Conservation (phyloP, 2,888 invertebrate genomes). For the Thera obeliscata region DNA sequence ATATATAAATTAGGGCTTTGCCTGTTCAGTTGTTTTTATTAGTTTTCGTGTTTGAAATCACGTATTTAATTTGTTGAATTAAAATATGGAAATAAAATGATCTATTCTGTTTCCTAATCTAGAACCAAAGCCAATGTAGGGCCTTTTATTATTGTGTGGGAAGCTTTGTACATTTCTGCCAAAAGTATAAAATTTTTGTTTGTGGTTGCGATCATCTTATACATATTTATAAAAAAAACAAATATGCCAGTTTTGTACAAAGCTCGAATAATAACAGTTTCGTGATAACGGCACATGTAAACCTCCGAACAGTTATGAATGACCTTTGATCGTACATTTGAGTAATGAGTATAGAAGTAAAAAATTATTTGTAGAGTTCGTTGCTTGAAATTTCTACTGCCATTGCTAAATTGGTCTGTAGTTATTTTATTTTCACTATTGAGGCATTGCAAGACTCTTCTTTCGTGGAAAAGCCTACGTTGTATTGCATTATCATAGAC, state of each 20-base stretch:
- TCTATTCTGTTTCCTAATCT: neutral
- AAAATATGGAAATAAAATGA: neutral
- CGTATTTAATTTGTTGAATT: neutral
- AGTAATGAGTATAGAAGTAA: neutral
- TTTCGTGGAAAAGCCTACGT: too few species aligned
- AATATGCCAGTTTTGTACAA: slow-evolving; percentile 17
- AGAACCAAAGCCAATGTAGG: slow-evolving; percentile 26
- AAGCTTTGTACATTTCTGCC: slow-evolving; percentile 18
- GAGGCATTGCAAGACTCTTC: too few species aligned
- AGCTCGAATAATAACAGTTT: slow-evolving; percentile 9
- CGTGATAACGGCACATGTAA: slow-evolving; percentile 17
- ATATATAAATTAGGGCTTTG: too few species aligned
- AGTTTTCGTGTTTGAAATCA: too few species aligned
- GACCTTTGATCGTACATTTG: neutral
- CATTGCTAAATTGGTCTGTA: neutral
- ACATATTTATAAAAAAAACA: neutral
- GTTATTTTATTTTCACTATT: too few species aligned
- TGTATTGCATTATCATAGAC: too few species aligned
- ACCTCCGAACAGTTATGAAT: neutral
- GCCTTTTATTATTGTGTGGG: neutral
- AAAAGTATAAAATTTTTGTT: neutral
- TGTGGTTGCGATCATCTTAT: neutral
- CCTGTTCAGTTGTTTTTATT: too few species aligned
- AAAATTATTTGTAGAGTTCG: neutral
- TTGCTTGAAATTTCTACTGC: neutral